phyloP scores from a whole-genome alignment of 2,113 vertebrate species.

The Heptranchias perlo region DNA sequence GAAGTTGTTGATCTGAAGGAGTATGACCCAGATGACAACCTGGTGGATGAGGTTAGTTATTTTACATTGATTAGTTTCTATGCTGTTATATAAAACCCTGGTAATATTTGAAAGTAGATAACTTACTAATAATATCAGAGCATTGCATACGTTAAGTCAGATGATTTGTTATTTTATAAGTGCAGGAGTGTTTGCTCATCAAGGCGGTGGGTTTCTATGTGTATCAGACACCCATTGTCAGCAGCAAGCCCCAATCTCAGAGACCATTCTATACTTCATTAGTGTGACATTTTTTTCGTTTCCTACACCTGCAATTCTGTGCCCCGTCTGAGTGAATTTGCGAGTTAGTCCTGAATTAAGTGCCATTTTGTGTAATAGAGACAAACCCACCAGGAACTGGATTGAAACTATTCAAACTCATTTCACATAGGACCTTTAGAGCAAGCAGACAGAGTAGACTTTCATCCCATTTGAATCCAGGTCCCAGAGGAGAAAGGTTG shows the following conservation, averaged over 20 bases:
- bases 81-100: not conserved
- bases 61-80: not conserved
- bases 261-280: not conserved
- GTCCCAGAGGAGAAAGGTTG: not conserved
- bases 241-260: not conserved
- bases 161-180: not conserved
- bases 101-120: not conserved
- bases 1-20: constrained; percentile 71
- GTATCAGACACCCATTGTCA: not conserved
- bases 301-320: not conserved
- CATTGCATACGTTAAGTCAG: not conserved
- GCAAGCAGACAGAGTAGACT: too few species aligned
- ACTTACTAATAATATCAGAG: not conserved
- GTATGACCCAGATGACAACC: constrained; percentile 81
- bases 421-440: not conserved
- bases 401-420: not conserved
- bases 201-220: not conserved
- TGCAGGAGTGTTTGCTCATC: not conserved
- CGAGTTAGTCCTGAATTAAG: not conserved
- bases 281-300: not conserved
- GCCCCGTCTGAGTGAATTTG: not conserved
- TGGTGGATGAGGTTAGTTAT: constrained; percentile 75
- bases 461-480: not conserved
- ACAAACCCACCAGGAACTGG: too few species aligned
- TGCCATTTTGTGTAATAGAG: too few species aligned